Evolutionary conservation across 1,140 invertebrate genomes (phyloP).

Genomic region (Eupeodes corollae): DNA sequence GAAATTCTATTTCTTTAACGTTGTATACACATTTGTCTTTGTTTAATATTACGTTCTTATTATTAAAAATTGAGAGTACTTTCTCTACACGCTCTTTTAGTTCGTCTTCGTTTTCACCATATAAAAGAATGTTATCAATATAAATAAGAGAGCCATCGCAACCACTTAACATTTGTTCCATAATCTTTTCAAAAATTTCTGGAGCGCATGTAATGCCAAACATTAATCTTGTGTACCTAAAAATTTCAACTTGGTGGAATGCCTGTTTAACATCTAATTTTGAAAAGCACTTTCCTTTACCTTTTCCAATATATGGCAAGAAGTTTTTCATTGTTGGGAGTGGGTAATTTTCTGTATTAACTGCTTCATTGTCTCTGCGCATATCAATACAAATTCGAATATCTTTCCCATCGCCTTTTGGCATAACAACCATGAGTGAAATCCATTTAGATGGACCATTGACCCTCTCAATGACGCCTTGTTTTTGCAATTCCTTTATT

Average conservation of each 20-base stretch:
- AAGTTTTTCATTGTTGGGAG: constrained; percentile 25
- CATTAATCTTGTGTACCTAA: constrained; percentile 30
- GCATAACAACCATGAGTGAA: not conserved
- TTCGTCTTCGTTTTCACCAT: too few species aligned
- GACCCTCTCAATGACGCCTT: not conserved
- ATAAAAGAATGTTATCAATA: constrained; percentile 31
- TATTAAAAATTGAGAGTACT: too few species aligned
- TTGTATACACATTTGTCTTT: constrained; percentile 18
- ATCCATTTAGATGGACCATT: not conserved
- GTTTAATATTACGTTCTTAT: constrained; percentile 16
- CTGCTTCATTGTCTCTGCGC: constrained; percentile 27
- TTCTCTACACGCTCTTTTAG: too few species aligned
- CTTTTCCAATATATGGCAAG: constrained; percentile 16
- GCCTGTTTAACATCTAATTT: not conserved
- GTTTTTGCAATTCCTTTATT: constrained; percentile 6
- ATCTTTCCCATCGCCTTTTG: constrained; percentile 13
- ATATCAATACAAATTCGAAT: constrained; percentile 33
- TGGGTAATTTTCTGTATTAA: constrained; percentile 26
- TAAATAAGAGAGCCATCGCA: constrained; percentile 18
- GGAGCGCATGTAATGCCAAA: constrained; percentile 24
- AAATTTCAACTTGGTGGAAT: constrained; percentile 14
- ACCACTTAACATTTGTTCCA: constrained; percentile 20
- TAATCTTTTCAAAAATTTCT: constrained; percentile 33
- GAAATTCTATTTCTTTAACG: constrained; percentile 16
- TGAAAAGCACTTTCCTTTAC: too few species aligned